These are phyloP conservation scores for Furcifer pardalis DNA, from an alignment of 2,797 vertebrate genomes.

Conservation along the genomic window DNA sequence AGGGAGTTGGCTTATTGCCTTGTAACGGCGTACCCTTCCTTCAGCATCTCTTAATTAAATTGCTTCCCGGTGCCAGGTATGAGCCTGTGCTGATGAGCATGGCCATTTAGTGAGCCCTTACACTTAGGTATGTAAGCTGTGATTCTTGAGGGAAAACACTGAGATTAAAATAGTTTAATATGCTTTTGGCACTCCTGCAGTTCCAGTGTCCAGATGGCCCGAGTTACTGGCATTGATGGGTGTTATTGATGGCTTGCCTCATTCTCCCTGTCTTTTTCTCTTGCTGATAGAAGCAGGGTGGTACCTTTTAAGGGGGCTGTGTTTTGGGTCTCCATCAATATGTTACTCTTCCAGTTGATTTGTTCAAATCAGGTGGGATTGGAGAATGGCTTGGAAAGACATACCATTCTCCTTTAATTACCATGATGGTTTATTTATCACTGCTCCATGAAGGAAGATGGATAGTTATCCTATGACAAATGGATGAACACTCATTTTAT, in stretches of 20 bases:
- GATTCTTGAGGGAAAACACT: conserved; percentile 48
- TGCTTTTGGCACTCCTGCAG: neutral
- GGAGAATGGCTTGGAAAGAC: conserved; percentile 42
- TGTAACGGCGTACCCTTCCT: conserved; percentile 28
- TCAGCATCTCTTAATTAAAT: conserved; percentile 54
- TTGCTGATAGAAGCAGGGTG: conserved; percentile 49
- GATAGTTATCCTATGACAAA: conserved; percentile 22
- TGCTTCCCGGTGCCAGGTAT: neutral
- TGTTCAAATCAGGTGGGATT: conserved; percentile 61
- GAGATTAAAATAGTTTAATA: conserved; percentile 50
- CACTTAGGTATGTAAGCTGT: conserved; percentile 11
- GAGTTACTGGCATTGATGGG: conserved; percentile 23
- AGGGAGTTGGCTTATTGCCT: conserved; percentile 36
- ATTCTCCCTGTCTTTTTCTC: conserved; percentile 47
- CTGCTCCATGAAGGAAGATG: neutral
- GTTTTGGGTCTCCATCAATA: conserved; percentile 65
- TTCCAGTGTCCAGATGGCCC: conserved; percentile 57
- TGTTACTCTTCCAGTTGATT: conserved; percentile 65
- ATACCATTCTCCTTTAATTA: conserved; percentile 54
- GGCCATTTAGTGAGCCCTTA: conserved; percentile 50
- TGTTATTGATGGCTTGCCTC: conserved; percentile 39
- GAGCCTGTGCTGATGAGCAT: conserved; percentile 34
- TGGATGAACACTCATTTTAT: neutral
- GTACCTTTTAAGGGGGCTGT: conserved; percentile 35
- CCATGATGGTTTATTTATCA: conserved; percentile 47